Percentiles rank a stretch among this genome's conserved stretches.
Evolutionary conservation across 1,140 invertebrate genomes (phyloP).

Genomic region (Orussus abietinus): DNA sequence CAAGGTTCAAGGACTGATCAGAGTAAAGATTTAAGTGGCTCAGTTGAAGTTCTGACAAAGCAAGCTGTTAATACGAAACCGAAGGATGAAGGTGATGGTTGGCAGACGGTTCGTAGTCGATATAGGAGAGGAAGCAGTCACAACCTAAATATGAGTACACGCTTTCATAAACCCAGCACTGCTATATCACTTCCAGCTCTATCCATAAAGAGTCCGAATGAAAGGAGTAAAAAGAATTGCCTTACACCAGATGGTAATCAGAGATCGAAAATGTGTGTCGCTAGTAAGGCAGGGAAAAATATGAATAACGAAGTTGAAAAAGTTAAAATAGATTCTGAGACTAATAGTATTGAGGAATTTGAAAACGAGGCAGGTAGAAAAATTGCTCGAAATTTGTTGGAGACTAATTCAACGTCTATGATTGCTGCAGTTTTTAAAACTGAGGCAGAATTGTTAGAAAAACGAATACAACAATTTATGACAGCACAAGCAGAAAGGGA

Average conservation of each 20-base stretch:
- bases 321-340: conserved; percentile 14
- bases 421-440: conserved; percentile 52
- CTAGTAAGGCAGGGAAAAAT: conserved; percentile 31
- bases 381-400: conserved; percentile 17
- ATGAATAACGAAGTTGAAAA: conserved; percentile 35
- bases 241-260: conserved; percentile 31
- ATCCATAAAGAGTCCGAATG: conserved; percentile 46
- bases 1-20: conserved; percentile 15
- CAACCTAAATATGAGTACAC: conserved; percentile 47
- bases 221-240: conserved; percentile 46
- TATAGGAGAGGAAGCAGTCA: conserved; percentile 45
- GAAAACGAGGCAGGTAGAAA: conserved; percentile 3
- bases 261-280: conserved; percentile 25
- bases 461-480: conserved; percentile 51
- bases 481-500: conserved; percentile 48
- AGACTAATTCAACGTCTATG: conserved; percentile 47
- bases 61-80: conserved; percentile 20
- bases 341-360: no score
- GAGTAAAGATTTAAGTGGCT: conserved; percentile 33
- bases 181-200: conserved; percentile 59
- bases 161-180: conserved; percentile 56
- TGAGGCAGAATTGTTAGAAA: conserved; percentile 54
- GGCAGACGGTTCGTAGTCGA: conserved; percentile 64
- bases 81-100: conserved; percentile 54
- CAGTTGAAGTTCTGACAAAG: conserved; percentile 37